phyloP scores from a whole-genome alignment of 2,113 vertebrate species.

The Dascyllus trimaculatus region DNA sequence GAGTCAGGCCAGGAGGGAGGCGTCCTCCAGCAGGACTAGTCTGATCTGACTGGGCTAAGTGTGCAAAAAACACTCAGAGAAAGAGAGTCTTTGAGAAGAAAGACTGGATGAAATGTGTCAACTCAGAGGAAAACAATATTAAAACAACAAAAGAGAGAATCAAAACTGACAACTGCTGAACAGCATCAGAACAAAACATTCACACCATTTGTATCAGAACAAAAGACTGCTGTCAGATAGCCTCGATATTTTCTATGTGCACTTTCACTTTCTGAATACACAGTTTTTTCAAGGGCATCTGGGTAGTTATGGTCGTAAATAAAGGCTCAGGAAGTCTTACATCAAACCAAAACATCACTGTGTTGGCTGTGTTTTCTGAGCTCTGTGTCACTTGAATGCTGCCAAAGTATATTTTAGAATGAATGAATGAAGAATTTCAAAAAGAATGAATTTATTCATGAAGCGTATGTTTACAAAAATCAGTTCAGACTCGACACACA shows the following conservation, averaged over 20 bases:
- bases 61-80: not conserved
- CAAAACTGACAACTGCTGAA: too few species aligned
- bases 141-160: too few species aligned
- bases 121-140: too few species aligned
- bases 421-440: not conserved
- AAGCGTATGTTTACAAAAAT: not conserved
- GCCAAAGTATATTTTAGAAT: not conserved
- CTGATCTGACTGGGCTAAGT: conserved; percentile 84
- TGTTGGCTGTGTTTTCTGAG: not conserved
- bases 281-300: conserved; percentile 1
- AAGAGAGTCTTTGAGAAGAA: too few species aligned
- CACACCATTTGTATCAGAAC: too few species aligned
- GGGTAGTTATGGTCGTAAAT: not conserved
- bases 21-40: conserved; percentile 90
- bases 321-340: conserved; percentile 1
- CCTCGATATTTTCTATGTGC: too few species aligned
- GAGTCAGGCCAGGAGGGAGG: conserved; percentile 78
- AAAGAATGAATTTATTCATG: conserved; percentile 3
- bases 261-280: not conserved
- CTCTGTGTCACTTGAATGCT: too few species aligned
- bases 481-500: conserved; percentile 6
- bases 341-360: not conserved
- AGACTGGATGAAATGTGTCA: too few species aligned
- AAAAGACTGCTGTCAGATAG: too few species aligned
- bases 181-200: too few species aligned